Evolutionary conservation across 2,888 invertebrate genomes (phyloP).

Genomic region (Galeopsomyia nigrocyanea): DNA sequence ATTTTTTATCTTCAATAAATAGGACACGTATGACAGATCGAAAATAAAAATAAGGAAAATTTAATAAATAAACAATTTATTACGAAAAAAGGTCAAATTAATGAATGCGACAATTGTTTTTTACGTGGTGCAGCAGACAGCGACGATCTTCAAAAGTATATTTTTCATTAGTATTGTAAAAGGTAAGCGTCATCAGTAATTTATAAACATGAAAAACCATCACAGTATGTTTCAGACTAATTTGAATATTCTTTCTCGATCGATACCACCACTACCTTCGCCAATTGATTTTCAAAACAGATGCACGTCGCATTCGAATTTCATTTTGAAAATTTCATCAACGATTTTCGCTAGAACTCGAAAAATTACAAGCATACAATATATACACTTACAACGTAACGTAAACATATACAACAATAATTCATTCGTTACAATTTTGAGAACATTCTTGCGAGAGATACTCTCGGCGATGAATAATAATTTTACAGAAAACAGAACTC

Average conservation of each 20-base stretch:
- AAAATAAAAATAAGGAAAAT: background rate
- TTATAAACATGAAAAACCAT: conserved; percentile 15
- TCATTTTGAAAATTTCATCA: background rate
- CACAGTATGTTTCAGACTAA: conserved; percentile 24
- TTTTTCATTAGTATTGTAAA: background rate
- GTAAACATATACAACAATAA: conserved; percentile 9
- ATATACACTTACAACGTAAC: conserved; percentile 16
- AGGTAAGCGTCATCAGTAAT: conserved; percentile 5
- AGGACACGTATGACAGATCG: conserved; percentile 2
- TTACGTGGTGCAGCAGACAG: background rate
- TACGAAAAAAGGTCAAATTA: background rate
- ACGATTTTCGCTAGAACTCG: background rate
- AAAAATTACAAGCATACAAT: conserved; percentile 10
- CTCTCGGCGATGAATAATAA: background rate
- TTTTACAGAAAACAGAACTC: background rate
- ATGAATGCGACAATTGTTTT: background rate
- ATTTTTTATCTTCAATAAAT: conserved; percentile 29
- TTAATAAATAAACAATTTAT: conserved; percentile 10
- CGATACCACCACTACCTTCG: background rate
- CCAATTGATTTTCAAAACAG: conserved; percentile 10
- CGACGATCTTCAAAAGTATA: background rate
- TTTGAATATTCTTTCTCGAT: background rate
- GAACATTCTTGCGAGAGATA: background rate
- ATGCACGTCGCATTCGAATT: background rate
- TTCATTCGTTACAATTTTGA: conserved; percentile 15